Evolutionary conservation across 2,797 vertebrate genomes (phyloP).

Genomic region (Phalanger gymnotis): DNA sequence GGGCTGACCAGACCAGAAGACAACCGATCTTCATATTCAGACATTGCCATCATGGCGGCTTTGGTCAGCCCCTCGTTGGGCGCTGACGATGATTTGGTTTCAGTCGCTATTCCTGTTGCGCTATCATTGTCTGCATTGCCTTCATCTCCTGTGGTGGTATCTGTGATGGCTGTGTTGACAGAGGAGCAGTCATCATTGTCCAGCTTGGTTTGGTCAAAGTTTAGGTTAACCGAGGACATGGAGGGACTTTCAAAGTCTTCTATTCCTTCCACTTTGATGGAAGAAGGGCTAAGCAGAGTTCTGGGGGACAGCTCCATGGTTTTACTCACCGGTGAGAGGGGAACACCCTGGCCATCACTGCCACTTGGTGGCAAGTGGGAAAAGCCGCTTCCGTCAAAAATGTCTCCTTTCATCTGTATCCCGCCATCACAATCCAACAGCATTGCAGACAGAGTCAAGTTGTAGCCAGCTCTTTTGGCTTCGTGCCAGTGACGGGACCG

Average conservation of each 20-base stretch:
- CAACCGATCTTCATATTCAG: slow-evolving; percentile 97
- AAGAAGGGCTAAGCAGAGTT: slow-evolving; percentile 96
- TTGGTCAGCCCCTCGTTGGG: slow-evolving; percentile 94
- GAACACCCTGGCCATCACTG: slow-evolving; percentile 94
- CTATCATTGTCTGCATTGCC: slow-evolving; percentile 97
- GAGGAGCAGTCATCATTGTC: slow-evolving; percentile 99
- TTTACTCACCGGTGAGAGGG: slow-evolving; percentile 97
- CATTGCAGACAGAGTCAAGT: slow-evolving; percentile 93
- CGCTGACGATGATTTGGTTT: slow-evolving; percentile 91
- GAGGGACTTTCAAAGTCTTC: slow-evolving; percentile 98
- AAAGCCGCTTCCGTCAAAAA: slow-evolving; percentile 91
- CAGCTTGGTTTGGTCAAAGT: slow-evolving; percentile 96
- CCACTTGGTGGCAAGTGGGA: slow-evolving; percentile 90
- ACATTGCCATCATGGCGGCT: slow-evolving; percentile 90
- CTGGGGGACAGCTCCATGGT: slow-evolving; percentile 95
- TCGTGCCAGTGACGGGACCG: slow-evolving; percentile 99
- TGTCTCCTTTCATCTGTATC: slow-evolving; percentile 95
- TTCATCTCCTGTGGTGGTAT: slow-evolving; percentile 98
- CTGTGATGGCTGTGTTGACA: slow-evolving; percentile 99
- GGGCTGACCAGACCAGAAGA: slow-evolving; percentile 98
- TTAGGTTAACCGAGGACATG: slow-evolving; percentile 96
- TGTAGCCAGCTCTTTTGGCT: slow-evolving; percentile 98
- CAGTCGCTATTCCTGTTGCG: slow-evolving; percentile 87
- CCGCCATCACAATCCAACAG: slow-evolving; percentile 93
- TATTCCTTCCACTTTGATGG: slow-evolving; percentile 98